Evolutionary conservation across 1,140 invertebrate genomes (phyloP).

Genomic region (Nixonia krombeini): DNA sequence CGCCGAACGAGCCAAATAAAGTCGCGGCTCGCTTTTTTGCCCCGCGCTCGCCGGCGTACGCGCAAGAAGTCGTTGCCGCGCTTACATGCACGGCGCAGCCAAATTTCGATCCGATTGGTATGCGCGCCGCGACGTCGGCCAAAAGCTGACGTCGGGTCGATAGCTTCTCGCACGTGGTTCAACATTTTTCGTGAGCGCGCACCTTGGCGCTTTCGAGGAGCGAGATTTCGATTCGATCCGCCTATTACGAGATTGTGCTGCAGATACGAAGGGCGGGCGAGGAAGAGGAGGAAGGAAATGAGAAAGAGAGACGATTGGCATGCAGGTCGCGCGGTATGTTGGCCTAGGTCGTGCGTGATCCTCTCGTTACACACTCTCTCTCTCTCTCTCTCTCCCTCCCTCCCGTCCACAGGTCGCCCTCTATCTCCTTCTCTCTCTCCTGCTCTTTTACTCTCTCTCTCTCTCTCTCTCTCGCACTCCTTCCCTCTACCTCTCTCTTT

Average conservation of each 20-base stretch:
- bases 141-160: conserved; percentile 29
- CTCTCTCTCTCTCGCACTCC: conserved; percentile 11
- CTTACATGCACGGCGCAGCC: conserved; percentile 36
- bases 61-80: no score
- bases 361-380: conserved; percentile 42
- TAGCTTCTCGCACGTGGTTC: conserved; percentile 35
- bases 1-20: conserved; percentile 49
- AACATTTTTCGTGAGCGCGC: conserved; percentile 35
- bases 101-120: conserved; percentile 48
- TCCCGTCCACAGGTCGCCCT: no score
- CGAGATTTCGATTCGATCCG: conserved; percentile 40
- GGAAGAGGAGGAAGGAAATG: conserved; percentile 53
- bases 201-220: conserved; percentile 35
- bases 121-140: conserved; percentile 19
- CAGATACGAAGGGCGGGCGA: conserved; percentile 48
- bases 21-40: conserved; percentile 42
- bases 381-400: conserved; percentile 13
- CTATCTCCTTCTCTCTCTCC: conserved; percentile 27
- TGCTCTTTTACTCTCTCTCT: conserved; percentile 11
- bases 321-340: conserved; percentile 70
- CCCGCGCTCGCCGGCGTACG: conserved; percentile 40
- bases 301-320: conserved; percentile 64
- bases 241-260: conserved; percentile 45
- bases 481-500: conserved; percentile 12
- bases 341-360: conserved; percentile 70